Conservation (phyloP, 2,797 vertebrate species). For the Siniperca scherzeri region DNA sequence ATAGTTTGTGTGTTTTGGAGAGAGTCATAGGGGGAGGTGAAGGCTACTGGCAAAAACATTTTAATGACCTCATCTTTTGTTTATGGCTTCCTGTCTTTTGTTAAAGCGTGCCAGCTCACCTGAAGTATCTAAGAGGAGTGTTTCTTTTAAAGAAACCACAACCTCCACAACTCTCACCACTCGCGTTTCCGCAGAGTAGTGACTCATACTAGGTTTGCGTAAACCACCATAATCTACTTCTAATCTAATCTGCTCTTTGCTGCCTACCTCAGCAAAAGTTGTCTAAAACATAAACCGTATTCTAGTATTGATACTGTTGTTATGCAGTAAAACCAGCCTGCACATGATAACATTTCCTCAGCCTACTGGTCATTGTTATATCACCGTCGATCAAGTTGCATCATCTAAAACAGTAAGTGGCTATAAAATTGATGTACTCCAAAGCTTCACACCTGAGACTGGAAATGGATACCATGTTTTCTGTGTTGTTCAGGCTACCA, state of each 20-base stretch:
- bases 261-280: conserved; percentile 62
- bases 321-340: conserved; percentile 31
- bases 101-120: conserved; percentile 66
- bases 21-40: conserved; percentile 46
- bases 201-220: conserved; percentile 20
- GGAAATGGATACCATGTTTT: conserved; percentile 22
- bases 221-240: conserved; percentile 6
- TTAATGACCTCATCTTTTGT: conserved; percentile 63
- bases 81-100: conserved; percentile 58
- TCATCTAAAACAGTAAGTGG: conserved; percentile 16
- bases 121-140: conserved; percentile 66
- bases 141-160: conserved; percentile 55
- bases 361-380: conserved; percentile 1
- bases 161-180: conserved; percentile 10
- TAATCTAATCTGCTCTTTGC: conserved; percentile 57
- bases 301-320: conserved; percentile 24
- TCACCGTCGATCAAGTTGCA: conserved; percentile 15
- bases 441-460: conserved; percentile 25
- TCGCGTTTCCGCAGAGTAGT: conserved; percentile 29
- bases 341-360: conserved; percentile 17
- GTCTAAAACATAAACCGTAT: conserved; percentile 5
- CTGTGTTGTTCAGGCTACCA: conserved; percentile 50
- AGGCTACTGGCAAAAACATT: conserved; percentile 59
- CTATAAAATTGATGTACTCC: conserved; percentile 33
- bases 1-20: conserved; percentile 67